Evolutionary conservation across 2,888 invertebrate genomes (phyloP).

Genomic region (Mechanitis mazaeus): DNA sequence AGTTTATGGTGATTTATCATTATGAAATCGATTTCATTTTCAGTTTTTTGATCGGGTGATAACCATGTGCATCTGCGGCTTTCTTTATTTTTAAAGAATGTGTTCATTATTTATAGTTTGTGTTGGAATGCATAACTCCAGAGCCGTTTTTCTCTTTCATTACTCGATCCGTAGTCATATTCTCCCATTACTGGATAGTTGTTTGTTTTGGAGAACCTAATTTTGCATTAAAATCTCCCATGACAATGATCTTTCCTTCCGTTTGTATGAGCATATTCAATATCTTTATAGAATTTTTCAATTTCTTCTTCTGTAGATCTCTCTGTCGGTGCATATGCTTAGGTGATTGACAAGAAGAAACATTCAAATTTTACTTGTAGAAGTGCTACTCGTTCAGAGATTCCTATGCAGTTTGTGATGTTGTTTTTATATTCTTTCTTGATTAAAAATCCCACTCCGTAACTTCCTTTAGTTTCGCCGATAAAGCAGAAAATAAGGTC

Average conservation of each 20-base stretch:
- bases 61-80: conserved; percentile 23
- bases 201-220: not conserved
- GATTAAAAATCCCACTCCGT: no score
- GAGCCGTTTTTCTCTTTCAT: conserved; percentile 25
- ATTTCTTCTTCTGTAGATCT: conserved; percentile 11
- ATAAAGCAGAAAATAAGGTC: no score
- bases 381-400: conserved; percentile 12
- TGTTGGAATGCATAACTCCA: conserved; percentile 24
- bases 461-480: no score
- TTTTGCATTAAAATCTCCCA: conserved; percentile 15
- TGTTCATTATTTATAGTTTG: conserved; percentile 27
- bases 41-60: conserved; percentile 18
- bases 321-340: conserved; percentile 14
- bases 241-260: conserved; percentile 7
- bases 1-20: no score
- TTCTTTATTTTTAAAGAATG: conserved; percentile 20
- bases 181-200: conserved; percentile 18
- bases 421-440: no score
- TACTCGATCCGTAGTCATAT: conserved; percentile 25
- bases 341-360: conserved; percentile 5
- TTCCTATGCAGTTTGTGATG: conserved; percentile 10
- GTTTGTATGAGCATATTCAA: not conserved
- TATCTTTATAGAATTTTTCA: not conserved
- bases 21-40: no score
- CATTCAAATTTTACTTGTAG: conserved; percentile 15